Evolutionary conservation across 2,888 invertebrate species (phyloP).

Genomic region (Endomychus coccineus): DNA sequence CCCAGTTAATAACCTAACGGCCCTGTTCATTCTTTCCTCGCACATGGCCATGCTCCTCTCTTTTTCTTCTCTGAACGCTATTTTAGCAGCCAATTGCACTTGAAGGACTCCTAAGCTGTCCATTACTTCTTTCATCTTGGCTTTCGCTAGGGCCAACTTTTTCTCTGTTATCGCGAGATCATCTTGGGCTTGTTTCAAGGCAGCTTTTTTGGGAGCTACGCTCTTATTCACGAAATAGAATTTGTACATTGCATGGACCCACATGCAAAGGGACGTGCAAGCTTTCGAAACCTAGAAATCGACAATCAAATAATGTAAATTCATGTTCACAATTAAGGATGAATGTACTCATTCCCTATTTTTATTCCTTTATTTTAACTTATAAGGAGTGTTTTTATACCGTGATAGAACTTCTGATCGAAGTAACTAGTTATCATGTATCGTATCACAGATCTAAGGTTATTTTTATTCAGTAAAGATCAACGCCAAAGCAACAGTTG

Average conservation of each 20-base stretch:
- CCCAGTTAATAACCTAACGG: conserved; percentile 52
- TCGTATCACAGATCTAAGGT: too few relatives aligned
- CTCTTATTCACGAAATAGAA: conserved; percentile 80
- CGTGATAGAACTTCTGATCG: too few relatives aligned
- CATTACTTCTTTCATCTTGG: conserved; percentile 66
- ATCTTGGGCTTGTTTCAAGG: conserved; percentile 63
- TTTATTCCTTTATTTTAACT: too few relatives aligned
- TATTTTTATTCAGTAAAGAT: too few relatives aligned
- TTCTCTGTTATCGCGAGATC: conserved; percentile 62
- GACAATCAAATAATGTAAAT: too few relatives aligned
- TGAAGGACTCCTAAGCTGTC: conserved; percentile 72
- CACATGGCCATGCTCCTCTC: conserved; percentile 71
- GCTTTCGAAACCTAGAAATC: conserved; percentile 70
- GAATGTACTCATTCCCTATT: too few relatives aligned
- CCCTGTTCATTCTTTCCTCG: conserved; percentile 68
- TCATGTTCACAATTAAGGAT: too few relatives aligned
- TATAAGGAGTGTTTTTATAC: too few relatives aligned
- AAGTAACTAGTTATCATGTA: too few relatives aligned
- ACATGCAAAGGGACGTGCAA: conserved; percentile 75
- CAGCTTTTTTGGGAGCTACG: conserved; percentile 84
- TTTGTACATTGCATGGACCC: conserved; percentile 90
- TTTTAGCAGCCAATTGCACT: conserved; percentile 62
- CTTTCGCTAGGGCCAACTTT: conserved; percentile 62
- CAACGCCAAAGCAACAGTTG: too few relatives aligned
- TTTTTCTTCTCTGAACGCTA: conserved; percentile 61